phyloP scores from a whole-genome alignment of 2,888 invertebrate genomes.

The Venusia cambrica region DNA sequence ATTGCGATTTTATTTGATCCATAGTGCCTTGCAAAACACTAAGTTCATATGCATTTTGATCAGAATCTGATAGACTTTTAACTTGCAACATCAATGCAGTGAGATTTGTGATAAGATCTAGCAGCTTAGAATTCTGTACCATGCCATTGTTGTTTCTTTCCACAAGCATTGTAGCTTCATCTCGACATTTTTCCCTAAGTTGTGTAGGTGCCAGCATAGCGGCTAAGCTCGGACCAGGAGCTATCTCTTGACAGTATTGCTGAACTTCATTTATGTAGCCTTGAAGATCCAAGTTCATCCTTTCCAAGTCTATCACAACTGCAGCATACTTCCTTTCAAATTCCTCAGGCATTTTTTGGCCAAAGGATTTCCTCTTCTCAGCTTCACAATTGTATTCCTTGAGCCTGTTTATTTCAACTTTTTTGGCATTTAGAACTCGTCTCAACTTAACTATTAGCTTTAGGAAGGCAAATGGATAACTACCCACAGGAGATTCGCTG shows the following conservation, averaged over 20 bases:
- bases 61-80: constrained; percentile 87
- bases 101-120: constrained; percentile 91
- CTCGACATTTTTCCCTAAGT: constrained; percentile 91
- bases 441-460: constrained; percentile 93
- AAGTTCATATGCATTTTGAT: constrained; percentile 94
- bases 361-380: constrained; percentile 91
- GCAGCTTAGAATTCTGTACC: constrained; percentile 83
- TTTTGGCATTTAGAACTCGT: constrained; percentile 91
- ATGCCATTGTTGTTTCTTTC: constrained; percentile 84
- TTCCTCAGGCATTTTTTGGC: constrained; percentile 89
- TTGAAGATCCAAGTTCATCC: constrained; percentile 93
- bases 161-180: constrained; percentile 91
- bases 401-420: constrained; percentile 88
- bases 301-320: constrained; percentile 93
- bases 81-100: constrained; percentile 95
- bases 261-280: constrained; percentile 93
- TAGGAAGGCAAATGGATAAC: constrained; percentile 91
- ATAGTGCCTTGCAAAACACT: constrained; percentile 95
- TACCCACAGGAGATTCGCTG: constrained; percentile 83
- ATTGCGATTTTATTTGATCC: constrained; percentile 91
- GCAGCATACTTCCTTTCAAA: constrained; percentile 95
- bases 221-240: constrained; percentile 91
- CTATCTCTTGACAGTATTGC: constrained; percentile 90
- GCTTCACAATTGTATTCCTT: constrained; percentile 95
- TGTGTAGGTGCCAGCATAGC: constrained; percentile 95